phyloP scores from a whole-genome alignment of 2,888 invertebrate genomes.

The Apamea sordens region DNA sequence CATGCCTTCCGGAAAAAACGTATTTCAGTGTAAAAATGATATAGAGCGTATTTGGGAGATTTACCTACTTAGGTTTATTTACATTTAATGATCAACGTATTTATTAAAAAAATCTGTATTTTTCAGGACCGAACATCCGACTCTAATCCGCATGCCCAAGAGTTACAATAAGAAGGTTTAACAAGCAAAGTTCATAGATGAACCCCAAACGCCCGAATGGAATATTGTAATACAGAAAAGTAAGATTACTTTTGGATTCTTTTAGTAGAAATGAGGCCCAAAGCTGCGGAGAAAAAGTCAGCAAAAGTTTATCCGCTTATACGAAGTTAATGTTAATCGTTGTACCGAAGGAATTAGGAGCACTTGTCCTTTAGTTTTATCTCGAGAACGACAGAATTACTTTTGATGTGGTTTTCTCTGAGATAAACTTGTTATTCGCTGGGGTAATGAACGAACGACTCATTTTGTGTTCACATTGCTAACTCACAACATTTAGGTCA shows the following conservation, averaged over 20 bases:
- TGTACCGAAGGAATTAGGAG: conserved; percentile 51
- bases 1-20: conserved; percentile 4
- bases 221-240: conserved; percentile 55
- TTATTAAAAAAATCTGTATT: background rate
- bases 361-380: conserved; percentile 50
- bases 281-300: conserved; percentile 40
- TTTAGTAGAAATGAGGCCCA: conserved; percentile 40
- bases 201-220: conserved; percentile 34
- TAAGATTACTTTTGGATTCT: conserved; percentile 62
- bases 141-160: conserved; percentile 28
- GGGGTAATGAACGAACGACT: conserved; percentile 15
- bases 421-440: conserved; percentile 42
- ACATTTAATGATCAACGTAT: background rate
- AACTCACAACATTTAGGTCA: background rate
- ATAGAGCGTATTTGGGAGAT: background rate
- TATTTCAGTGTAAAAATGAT: conserved; percentile 6
- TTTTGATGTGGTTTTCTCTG: conserved; percentile 34
- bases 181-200: conserved; percentile 42
- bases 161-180: conserved; percentile 27
- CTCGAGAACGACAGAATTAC: conserved; percentile 43
- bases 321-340: conserved; percentile 53
- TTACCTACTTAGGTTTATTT: background rate
- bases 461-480: conserved; percentile 27
- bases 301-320: conserved; percentile 50
- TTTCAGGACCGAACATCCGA: background rate